These are phyloP conservation scores for Platalea minor DNA, from an alignment of 2,797 vertebrate species.

Conservation along the genomic window DNA sequence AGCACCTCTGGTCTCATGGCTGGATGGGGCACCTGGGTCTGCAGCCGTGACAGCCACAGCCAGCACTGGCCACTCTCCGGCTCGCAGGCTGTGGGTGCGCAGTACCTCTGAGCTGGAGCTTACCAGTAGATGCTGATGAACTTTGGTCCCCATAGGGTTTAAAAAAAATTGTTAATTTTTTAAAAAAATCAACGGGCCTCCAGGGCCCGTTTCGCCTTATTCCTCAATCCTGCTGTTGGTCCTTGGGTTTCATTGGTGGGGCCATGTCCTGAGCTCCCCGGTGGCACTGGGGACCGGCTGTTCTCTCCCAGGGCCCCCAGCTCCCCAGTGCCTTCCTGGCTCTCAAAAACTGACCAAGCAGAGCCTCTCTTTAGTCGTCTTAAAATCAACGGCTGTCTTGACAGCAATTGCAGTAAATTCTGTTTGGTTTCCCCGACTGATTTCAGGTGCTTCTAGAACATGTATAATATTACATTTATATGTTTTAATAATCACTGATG, in stretches of 20 bases:
- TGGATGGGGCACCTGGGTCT: background rate
- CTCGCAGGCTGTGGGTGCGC: rapidly evolving
- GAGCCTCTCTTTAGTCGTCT: background rate
- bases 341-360: background rate
- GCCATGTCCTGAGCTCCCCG: rapidly evolving
- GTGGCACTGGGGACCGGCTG: background rate
- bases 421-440: background rate
- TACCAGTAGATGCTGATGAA: rapidly evolving
- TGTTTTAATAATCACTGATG: background rate
- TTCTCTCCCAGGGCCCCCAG: background rate
- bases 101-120: background rate
- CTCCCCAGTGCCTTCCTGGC: background rate
- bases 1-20: background rate
- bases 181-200: background rate
- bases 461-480: background rate
- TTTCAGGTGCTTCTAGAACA: background rate
- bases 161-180: too few species aligned
- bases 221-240: background rate
- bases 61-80: background rate
- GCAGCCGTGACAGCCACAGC: background rate
- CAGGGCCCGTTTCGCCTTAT: too few species aligned
- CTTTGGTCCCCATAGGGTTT: rapidly evolving
- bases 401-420: background rate
- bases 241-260: background rate
- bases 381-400: background rate